Conservation (phyloP, 2,888 invertebrate genomes). For the Reticulitermes lucifugus region DNA sequence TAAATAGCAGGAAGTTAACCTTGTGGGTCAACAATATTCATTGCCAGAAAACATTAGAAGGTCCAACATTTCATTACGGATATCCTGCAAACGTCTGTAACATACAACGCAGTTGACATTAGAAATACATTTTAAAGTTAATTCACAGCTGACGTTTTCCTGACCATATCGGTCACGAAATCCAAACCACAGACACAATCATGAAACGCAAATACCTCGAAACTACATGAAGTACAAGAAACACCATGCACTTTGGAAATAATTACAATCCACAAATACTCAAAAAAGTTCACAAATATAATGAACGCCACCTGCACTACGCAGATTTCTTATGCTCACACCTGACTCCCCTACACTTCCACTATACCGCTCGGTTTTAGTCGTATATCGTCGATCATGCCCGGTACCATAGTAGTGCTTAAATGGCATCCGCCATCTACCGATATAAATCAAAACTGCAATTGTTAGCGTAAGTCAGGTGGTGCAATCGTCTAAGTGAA, state of each 20-base stretch:
- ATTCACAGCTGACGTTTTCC: background rate
- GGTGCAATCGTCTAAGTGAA: background rate
- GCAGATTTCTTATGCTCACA: conserved; percentile 2
- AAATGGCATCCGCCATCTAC: background rate
- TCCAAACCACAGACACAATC: background rate
- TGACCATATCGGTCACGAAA: conserved; percentile 17
- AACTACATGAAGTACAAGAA: background rate
- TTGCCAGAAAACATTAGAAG: background rate
- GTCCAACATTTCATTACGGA: background rate
- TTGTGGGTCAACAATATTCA: conserved; percentile 24
- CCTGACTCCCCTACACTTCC: conserved; percentile 11
- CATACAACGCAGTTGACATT: background rate
- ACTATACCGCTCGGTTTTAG: background rate
- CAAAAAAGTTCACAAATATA: background rate
- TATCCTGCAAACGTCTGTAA: background rate
- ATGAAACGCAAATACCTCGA: background rate
- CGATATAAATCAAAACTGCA: background rate
- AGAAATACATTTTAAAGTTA: background rate
- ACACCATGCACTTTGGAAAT: background rate
- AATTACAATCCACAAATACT: background rate
- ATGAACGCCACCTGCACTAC: background rate
- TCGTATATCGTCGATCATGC: background rate
- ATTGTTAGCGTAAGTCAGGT: too few relatives aligned
- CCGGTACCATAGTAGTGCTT: background rate
- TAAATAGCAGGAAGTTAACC: conserved; percentile 31